phyloP scores from a whole-genome alignment of 2,888 invertebrate genomes.

The Hydriomena furcata region DNA sequence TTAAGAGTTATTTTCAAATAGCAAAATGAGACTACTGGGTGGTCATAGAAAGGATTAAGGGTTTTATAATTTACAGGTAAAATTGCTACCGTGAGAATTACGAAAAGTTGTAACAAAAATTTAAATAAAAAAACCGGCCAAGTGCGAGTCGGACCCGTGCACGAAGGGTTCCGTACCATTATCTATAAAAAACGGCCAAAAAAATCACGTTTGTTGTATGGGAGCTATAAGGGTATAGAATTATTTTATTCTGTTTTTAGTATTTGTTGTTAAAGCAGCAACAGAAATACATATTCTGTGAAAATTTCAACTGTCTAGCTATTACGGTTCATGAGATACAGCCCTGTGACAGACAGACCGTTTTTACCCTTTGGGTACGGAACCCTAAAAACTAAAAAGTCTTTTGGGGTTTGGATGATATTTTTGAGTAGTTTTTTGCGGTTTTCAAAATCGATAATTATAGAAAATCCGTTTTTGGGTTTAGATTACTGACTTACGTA shows the following conservation, averaged over 20 bases:
- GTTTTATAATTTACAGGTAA: slow-evolving; percentile 29
- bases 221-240: too few species aligned
- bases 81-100: slow-evolving; percentile 32
- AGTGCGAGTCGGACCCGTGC: too few species aligned
- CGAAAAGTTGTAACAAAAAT: background rate
- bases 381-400: background rate
- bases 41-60: slow-evolving; percentile 11
- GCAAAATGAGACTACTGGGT: slow-evolving; percentile 13
- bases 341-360: too few species aligned
- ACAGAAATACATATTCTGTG: background rate
- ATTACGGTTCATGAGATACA: too few species aligned
- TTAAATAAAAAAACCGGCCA: background rate
- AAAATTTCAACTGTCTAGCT: too few species aligned
- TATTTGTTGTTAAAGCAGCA: too few species aligned
- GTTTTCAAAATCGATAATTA: slow-evolving; percentile 13
- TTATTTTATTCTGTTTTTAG: too few species aligned
- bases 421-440: slow-evolving; percentile 2
- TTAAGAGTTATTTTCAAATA: slow-evolving; percentile 14
- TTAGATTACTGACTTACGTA: slow-evolving; percentile 52
- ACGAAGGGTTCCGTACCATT: too few species aligned
- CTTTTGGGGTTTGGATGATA: slow-evolving; percentile 3
- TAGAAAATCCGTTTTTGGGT: slow-evolving; percentile 39
- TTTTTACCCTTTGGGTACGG: too few species aligned
- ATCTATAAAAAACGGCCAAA: too few species aligned
- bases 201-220: too few species aligned